Evolutionary conservation across 2,797 vertebrate species (phyloP).

Genomic region (Distichodus sexfasciatus): DNA sequence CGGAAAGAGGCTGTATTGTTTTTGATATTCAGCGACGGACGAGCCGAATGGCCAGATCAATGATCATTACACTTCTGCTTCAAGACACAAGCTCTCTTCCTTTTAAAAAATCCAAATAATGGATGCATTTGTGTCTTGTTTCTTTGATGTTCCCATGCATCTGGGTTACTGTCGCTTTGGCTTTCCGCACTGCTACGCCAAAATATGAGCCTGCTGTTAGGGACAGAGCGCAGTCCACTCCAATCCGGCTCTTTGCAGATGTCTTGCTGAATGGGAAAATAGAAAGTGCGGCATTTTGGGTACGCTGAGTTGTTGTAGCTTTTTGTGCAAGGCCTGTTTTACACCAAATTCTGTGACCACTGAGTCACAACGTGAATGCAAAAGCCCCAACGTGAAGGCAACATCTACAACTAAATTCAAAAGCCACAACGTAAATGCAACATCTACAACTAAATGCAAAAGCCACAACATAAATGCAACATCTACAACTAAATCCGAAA

Average conservation of each 20-base stretch:
- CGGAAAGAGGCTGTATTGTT: neutral
- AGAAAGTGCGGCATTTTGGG: neutral
- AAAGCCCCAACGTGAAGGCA: no score
- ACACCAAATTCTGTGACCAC: no score
- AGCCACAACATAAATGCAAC: no score
- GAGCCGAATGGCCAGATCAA: constrained; percentile 11
- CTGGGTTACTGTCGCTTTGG: constrained; percentile 32
- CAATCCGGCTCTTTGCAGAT: constrained; percentile 32
- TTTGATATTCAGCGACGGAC: constrained; percentile 1
- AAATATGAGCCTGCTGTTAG: constrained; percentile 33
- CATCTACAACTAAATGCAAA: no score
- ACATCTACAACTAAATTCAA: no score
- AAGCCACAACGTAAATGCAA: no score
- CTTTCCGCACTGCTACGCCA: constrained; percentile 52
- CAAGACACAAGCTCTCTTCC: neutral
- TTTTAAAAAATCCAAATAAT: constrained; percentile 23
- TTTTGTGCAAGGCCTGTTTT: neutral
- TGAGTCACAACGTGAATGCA: no score
- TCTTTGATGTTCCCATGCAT: constrained; percentile 16
- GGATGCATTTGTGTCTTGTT: constrained; percentile 15
- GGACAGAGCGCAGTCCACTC: constrained; percentile 43
- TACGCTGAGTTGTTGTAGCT: constrained; percentile 1
- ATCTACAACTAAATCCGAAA: no score
- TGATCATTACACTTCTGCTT: constrained; percentile 28
- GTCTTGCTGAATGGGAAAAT: constrained; percentile 30